These are phyloP conservation scores for Drosophila ananassae DNA, from an alignment of 1,140 invertebrate species.

Conservation along the genomic window DNA sequence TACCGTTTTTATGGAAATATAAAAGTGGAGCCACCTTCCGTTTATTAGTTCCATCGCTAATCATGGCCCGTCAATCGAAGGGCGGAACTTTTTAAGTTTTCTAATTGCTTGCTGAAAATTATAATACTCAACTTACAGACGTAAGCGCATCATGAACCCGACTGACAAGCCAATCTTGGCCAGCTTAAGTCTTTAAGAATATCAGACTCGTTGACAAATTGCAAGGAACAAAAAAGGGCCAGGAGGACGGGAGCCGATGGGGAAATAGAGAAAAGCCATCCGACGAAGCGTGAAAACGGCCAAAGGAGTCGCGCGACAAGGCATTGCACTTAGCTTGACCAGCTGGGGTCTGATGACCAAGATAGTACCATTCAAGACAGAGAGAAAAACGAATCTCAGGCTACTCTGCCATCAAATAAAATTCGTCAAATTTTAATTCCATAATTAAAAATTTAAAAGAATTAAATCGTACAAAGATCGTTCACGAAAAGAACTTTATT, in stretches of 20 bases:
- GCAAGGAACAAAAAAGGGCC: conserved; percentile 2
- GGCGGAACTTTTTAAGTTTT: conserved; percentile 9
- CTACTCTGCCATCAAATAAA: background rate
- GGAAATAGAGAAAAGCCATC: conserved; percentile 14
- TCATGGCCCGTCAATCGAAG: conserved; percentile 41
- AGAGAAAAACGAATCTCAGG: background rate
- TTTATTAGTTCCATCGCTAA: background rate
- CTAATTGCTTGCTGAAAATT: conserved; percentile 52
- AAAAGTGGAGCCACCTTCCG: conserved; percentile 34
- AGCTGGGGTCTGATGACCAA: conserved; percentile 17
- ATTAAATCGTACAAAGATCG: background rate
- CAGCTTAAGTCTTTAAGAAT: conserved; percentile 66
- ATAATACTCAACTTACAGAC: conserved; percentile 53
- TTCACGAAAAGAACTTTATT: background rate
- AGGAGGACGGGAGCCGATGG: background rate
- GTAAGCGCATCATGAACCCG: conserved; percentile 30
- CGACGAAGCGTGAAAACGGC: conserved; percentile 32
- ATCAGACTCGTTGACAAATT: conserved; percentile 67
- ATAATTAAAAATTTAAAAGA: background rate
- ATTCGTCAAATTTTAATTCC: background rate
- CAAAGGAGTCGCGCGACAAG: conserved; percentile 63
- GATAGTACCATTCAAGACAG: background rate
- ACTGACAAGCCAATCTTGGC: conserved; percentile 37
- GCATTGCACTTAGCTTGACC: conserved; percentile 77
- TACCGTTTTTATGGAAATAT: conserved; percentile 58